phyloP scores from a whole-genome alignment of 2,888 invertebrate species.

The Bursaphelenchus okinawaensis region DNA sequence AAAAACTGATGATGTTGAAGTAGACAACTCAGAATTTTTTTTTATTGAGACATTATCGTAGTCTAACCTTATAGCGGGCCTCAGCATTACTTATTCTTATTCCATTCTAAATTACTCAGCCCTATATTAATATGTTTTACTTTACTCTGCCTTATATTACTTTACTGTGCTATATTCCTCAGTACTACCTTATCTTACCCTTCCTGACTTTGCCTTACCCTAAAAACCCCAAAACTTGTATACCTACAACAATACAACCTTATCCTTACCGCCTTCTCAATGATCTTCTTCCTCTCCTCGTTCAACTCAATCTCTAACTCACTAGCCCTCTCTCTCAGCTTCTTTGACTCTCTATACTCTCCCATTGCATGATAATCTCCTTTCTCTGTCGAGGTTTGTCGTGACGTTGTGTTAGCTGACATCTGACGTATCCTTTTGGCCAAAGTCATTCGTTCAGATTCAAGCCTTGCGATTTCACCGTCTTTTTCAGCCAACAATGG shows the following conservation, averaged over 20 bases:
- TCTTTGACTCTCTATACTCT: conserved; percentile 4
- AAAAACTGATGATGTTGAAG: no score
- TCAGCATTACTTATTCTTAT: no score
- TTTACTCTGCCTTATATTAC: no score
- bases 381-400: neutral
- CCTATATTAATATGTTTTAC: no score
- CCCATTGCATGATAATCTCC: neutral
- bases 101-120: no score
- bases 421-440: conserved; percentile 4
- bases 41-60: no score
- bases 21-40: no score
- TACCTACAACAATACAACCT: neutral
- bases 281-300: conserved; percentile 10
- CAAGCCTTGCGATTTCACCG: conserved; percentile 29
- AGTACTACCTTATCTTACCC: no score
- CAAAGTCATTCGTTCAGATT: conserved; percentile 18
- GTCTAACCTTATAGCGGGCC: no score
- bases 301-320: conserved; percentile 3
- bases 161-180: no score
- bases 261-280: conserved; percentile 8
- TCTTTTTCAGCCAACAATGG: conserved; percentile 39
- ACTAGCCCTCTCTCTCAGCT: neutral
- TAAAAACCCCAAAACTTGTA: no score
- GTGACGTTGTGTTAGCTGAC: neutral
- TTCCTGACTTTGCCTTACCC: no score